Evolutionary conservation across 2,888 invertebrate species (phyloP), one percentile per base, ranked within the genome.

Genomic region (Xanthostigma xanthostigma): DNA sequence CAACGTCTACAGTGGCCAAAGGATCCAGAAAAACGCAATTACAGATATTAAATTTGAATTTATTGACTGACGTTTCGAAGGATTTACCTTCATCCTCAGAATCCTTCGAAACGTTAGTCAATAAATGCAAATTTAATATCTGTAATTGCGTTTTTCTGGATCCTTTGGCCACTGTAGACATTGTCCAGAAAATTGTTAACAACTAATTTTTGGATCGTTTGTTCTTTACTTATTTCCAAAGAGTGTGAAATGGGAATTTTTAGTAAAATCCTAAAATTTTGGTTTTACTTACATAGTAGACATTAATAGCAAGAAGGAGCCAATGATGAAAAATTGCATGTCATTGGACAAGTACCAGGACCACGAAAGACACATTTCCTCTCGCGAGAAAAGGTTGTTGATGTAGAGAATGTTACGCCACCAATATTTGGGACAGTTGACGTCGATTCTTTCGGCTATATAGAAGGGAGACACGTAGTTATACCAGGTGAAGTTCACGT

Each of bases 381-480:
- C 59, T 48, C 66, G 61, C 5, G 62, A 60, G 52, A 60, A 72
- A 2, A 72, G 58, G 59, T 72, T 72, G 55, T 70, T 69, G 41
- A 72, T 69, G 55, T 71, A 73, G 2, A 74, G 55, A 4, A 73
- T 41, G 57, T 73, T 73, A 52, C 71, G 62, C 73, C 73, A 73
- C 73, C 73, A 73, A 53, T 70, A 70, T 52, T 67, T 67, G 2
- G 63, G 57, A 53, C 74, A 73, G n/a, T 58, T 52, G 1, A 62
- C 60, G 17, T 69, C 64, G 8, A 64, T 59, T 13, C 58, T 56
- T 55, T 73, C 72, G 10, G 54, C 54, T 44, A 63, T 58, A 49
- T 62, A 56, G 51, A 69, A 64, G 13, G 63, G 58, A 6, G 71
- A 67, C 1, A 60, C 60, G 46, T 65, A 57, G 2, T 58, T 60